These are phyloP conservation scores for Scaptomyza parva DNA, from an alignment of 2,888 invertebrate genomes.

Conservation along the genomic window DNA sequence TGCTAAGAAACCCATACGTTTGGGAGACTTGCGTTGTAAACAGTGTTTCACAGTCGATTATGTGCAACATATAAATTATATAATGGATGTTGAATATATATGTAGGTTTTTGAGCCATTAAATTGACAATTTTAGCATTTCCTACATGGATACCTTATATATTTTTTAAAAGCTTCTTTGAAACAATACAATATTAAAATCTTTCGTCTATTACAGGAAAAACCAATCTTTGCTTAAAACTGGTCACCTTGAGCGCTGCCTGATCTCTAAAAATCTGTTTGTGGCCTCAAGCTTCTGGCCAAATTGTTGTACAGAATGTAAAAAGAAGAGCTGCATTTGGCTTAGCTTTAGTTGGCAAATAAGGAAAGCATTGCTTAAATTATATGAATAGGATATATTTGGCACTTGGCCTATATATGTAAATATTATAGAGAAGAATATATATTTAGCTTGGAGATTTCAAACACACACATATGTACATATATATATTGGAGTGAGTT, in stretches of 20 bases:
- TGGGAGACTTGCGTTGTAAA: constrained; percentile 11
- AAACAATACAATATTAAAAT: background rate
- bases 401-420: constrained; percentile 17
- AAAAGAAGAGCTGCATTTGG: constrained; percentile 12
- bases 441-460: background rate
- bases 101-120: too few relatives aligned
- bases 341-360: constrained; percentile 26
- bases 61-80: background rate
- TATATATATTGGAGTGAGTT: constrained; percentile 37
- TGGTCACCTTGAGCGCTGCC: constrained; percentile 1
- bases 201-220: too few relatives aligned
- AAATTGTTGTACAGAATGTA: background rate
- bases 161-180: background rate
- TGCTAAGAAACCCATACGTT: constrained; percentile 26
- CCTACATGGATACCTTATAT: too few relatives aligned
- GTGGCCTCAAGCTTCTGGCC: constrained; percentile 9
- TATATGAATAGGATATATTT: constrained; percentile 1
- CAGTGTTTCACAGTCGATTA: constrained; percentile 13
- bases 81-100: too few relatives aligned
- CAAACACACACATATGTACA: constrained; percentile 2
- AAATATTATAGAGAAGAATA: background rate
- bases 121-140: background rate
- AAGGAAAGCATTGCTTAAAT: constrained; percentile 28
- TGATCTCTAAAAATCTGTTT: constrained; percentile 1
- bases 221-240: too few relatives aligned